phyloP scores from a whole-genome alignment of 2,888 invertebrate species.

The Amphipyra tragopoginis region DNA sequence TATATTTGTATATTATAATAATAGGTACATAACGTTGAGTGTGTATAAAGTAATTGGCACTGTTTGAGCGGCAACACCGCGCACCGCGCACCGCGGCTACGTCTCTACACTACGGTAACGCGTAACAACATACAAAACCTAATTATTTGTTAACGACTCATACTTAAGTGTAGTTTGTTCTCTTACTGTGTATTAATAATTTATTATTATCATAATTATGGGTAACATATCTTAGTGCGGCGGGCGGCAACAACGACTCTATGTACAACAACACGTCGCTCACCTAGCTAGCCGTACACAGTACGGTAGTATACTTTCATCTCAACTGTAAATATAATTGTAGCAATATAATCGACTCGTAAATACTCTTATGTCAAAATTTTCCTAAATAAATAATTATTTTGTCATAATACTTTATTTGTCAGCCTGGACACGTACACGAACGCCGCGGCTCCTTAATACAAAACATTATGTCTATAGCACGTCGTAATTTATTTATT shows the following conservation, averaged over 20 bases:
- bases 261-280: constrained; percentile 16
- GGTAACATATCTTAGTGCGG: constrained; percentile 9
- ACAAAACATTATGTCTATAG: constrained; percentile 62
- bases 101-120: constrained; percentile 34
- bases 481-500: constrained; percentile 53
- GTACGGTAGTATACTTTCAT: constrained; percentile 56
- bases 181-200: constrained; percentile 44
- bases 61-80: constrained; percentile 31
- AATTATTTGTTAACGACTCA: constrained; percentile 43
- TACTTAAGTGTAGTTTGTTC: constrained; percentile 48
- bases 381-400: constrained; percentile 72
- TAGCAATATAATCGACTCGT: constrained; percentile 57
- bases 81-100: constrained; percentile 8
- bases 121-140: constrained; percentile 61
- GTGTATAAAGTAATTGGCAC: constrained; percentile 57
- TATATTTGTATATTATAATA: constrained; percentile 1
- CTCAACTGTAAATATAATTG: constrained; percentile 55
- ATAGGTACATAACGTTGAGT: constrained; percentile 9
- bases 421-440: constrained; percentile 41
- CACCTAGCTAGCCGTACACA: constrained; percentile 53
- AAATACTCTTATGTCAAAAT: constrained; percentile 59
- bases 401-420: constrained; percentile 68
- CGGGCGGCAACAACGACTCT: constrained; percentile 22
- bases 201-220: constrained; percentile 41
- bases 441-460: constrained; percentile 66